A percentile compares a stretch with the other conserved stretches of the same genome.
These are phyloP conservation scores for Lepidocyrtoides sp. DNA, from an alignment of 2,888 invertebrate species.

Conservation along the genomic window DNA sequence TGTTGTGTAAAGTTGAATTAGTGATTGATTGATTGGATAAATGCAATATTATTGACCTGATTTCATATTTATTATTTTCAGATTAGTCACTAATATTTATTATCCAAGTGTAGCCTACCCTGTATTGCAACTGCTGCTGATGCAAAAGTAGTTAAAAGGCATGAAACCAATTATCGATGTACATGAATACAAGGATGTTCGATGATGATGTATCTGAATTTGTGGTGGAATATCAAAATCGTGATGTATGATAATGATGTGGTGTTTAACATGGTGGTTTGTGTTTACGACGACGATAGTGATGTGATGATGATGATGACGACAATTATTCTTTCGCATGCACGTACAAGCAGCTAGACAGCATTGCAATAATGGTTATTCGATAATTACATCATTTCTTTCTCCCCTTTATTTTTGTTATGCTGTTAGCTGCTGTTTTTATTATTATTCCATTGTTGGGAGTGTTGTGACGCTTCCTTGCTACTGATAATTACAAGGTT, in stretches of 20 bases:
- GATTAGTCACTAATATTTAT: slow-evolving; percentile 37
- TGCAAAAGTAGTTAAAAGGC: background rate
- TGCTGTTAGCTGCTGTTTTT: background rate
- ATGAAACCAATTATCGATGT: background rate
- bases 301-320: background rate
- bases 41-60: slow-evolving; percentile 67
- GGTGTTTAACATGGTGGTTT: background rate
- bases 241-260: slow-evolving; percentile 39
- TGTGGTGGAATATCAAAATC: slow-evolving; percentile 30
- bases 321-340: slow-evolving; percentile 34
- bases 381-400: slow-evolving; percentile 70
- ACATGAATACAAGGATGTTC: background rate
- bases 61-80: slow-evolving; percentile 53
- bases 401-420: slow-evolving; percentile 42
- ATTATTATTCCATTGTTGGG: slow-evolving; percentile 43
- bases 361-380: slow-evolving; percentile 46
- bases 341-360: background rate
- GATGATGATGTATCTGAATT: background rate
- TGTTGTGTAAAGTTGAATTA: background rate
- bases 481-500: slow-evolving; percentile 73
- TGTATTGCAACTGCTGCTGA: background rate
- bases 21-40: slow-evolving; percentile 72
- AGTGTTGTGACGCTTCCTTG: slow-evolving; percentile 72
- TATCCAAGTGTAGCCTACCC: background rate
- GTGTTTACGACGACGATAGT: background rate